Percentiles rank a stretch among this genome's conserved stretches.
Evolutionary conservation across 2,888 invertebrate genomes (phyloP).

Genomic region (Cantharis lateralis): DNA sequence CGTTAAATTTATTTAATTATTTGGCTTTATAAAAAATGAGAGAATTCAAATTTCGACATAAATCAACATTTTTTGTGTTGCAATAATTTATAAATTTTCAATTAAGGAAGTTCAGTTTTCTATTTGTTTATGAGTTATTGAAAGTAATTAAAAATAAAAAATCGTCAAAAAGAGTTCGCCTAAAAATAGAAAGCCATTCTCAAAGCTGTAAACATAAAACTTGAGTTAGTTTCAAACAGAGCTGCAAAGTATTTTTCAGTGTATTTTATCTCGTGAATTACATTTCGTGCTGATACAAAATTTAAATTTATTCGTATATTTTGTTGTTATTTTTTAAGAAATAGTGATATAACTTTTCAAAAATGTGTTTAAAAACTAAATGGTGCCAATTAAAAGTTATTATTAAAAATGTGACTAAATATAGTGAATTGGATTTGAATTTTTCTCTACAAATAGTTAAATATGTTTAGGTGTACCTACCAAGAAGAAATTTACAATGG

Average conservation of each 20-base stretch:
- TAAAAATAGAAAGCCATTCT: constrained; percentile 43
- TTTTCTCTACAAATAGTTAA: not conserved
- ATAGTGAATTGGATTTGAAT: constrained; percentile 1
- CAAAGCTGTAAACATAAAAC: constrained; percentile 44
- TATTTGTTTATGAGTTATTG: not conserved
- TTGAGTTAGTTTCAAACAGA: constrained; percentile 38
- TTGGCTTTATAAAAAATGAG: not conserved
- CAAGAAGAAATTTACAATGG: not conserved
- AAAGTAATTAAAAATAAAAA: not conserved
- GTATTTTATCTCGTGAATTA: constrained; percentile 4
- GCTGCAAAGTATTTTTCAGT: constrained; percentile 30
- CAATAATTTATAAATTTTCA: not conserved
- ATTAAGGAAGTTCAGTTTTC: not conserved
- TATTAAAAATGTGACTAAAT: not conserved
- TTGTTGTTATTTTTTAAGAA: not conserved
- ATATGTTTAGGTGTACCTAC: not conserved
- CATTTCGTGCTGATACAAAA: not conserved
- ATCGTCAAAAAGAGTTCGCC: constrained; percentile 34
- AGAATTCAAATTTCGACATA: not conserved
- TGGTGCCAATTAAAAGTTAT: not conserved
- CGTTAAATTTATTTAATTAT: not conserved
- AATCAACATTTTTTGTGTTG: not conserved
- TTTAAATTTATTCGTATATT: not conserved
- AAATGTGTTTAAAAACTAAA: constrained; percentile 4
- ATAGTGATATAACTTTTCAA: not conserved